Conservation (phyloP, 2,888 invertebrate genomes). For the Scrobipalpa costella region DNA sequence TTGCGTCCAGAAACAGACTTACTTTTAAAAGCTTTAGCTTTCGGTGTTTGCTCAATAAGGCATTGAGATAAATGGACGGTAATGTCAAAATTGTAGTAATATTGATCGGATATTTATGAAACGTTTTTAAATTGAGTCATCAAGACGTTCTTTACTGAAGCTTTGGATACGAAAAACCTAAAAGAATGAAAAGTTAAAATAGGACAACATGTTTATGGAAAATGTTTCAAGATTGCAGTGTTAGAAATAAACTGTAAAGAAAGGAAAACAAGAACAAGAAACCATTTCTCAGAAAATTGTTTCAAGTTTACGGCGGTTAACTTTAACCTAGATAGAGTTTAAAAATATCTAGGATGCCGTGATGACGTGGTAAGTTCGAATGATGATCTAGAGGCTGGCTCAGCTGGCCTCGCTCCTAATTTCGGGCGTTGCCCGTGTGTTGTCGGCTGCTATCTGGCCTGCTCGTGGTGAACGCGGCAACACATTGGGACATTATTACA, state of each 20-base stretch:
- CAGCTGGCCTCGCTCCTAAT: slow-evolving; percentile 22
- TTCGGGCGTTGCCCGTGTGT: slow-evolving; percentile 23
- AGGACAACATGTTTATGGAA: no score
- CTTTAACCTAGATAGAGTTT: slow-evolving; percentile 17
- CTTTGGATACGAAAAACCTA: no score
- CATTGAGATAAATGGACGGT: slow-evolving; percentile 35
- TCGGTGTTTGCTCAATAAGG: slow-evolving; percentile 48
- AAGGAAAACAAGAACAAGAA: neutral
- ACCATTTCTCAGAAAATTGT: neutral
- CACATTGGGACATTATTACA: slow-evolving; percentile 25
- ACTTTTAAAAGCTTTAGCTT: slow-evolving; percentile 45
- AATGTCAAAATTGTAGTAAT: slow-evolving; percentile 18
- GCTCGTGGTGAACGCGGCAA: slow-evolving; percentile 13
- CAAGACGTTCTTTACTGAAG: no score
- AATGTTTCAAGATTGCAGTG: no score
- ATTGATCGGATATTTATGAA: neutral
- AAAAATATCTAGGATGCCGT: slow-evolving; percentile 9
- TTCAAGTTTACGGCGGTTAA: slow-evolving; percentile 12
- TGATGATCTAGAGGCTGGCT: slow-evolving; percentile 21
- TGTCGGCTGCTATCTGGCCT: slow-evolving; percentile 21
- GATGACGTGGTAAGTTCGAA: slow-evolving; percentile 19
- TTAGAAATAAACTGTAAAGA: neutral
- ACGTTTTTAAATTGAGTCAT: neutral
- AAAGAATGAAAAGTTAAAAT: no score
- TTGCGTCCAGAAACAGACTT: slow-evolving; percentile 40